Conservation (phyloP, 1,140 invertebrate genomes). For the Psix sp. region DNA sequence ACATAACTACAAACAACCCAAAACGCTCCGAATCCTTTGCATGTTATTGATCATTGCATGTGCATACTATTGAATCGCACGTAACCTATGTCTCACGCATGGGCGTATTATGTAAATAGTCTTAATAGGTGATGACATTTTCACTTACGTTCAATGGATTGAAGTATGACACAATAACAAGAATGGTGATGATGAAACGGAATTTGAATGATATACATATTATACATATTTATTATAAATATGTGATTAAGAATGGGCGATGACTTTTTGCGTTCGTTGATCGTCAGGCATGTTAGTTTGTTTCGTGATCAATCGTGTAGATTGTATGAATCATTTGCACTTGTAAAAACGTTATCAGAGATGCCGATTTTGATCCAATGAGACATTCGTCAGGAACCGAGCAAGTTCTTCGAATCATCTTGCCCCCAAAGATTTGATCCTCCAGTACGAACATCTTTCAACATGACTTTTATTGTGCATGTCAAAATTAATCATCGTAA, state of each 20-base stretch:
- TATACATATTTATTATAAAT: conserved; percentile 53
- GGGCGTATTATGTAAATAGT: conserved; percentile 54
- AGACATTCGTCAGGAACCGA: conserved; percentile 48
- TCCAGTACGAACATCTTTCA: conserved; percentile 11
- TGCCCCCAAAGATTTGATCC: conserved; percentile 22
- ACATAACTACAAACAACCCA: conserved; percentile 45
- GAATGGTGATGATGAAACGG: conserved; percentile 45
- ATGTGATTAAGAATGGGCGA: conserved; percentile 57
- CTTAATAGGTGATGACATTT: conserved; percentile 39
- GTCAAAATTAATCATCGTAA: conserved; percentile 25
- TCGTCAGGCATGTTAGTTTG: conserved; percentile 57
- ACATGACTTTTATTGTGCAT: conserved; percentile 34
- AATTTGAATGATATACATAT: conserved; percentile 49
- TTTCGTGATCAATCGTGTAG: conserved; percentile 48
- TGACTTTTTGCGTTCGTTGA: conserved; percentile 61
- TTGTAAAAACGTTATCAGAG: conserved; percentile 31
- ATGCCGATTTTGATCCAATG: conserved; percentile 25
- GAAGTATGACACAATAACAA: conserved; percentile 48
- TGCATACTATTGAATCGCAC: conserved; percentile 51
- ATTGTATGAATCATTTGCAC: conserved; percentile 56
- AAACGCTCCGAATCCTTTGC: conserved; percentile 60
- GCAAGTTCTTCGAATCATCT: conserved; percentile 28
- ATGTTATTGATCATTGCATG: conserved; percentile 52
- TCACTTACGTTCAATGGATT: conserved; percentile 52
- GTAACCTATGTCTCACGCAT: conserved; percentile 53